These are phyloP conservation scores for Psittacula derbiana DNA, from an alignment of 2,797 vertebrate genomes.

Conservation along the genomic window DNA sequence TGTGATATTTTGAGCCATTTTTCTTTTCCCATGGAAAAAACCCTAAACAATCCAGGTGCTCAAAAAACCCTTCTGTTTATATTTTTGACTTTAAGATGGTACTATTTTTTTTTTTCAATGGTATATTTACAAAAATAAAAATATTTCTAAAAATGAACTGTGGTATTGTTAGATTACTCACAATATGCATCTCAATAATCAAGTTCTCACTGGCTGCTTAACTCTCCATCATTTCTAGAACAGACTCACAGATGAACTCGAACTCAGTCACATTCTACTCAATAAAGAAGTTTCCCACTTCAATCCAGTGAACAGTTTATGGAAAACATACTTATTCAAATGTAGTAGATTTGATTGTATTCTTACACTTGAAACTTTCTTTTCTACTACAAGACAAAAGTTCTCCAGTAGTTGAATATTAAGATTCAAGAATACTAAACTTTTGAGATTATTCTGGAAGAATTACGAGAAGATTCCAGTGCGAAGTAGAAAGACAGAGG, in stretches of 20 bases:
- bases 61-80: not conserved
- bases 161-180: not conserved
- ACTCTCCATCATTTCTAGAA: not conserved
- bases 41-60: rapidly evolving
- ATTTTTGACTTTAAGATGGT: not conserved
- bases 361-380: not conserved
- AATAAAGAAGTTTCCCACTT: not conserved
- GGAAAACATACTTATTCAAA: not conserved
- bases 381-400: not conserved
- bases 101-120: not conserved
- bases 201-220: not conserved
- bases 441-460: not conserved
- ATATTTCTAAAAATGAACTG: not conserved
- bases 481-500: not conserved
- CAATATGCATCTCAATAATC: not conserved
- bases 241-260: not conserved
- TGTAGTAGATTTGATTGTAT: not conserved
- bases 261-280: not conserved
- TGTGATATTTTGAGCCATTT: not conserved
- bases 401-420: not conserved
- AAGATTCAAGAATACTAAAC: not conserved
- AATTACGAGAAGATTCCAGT: not conserved
- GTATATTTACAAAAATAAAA: not conserved
- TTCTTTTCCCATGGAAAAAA: not conserved
- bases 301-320: not conserved